A percentile compares a stretch with the other conserved stretches of the same genome.
Evolutionary conservation across 2,113 vertebrate genomes (phyloP).

Genomic region (Ranitomeya imitator): DNA sequence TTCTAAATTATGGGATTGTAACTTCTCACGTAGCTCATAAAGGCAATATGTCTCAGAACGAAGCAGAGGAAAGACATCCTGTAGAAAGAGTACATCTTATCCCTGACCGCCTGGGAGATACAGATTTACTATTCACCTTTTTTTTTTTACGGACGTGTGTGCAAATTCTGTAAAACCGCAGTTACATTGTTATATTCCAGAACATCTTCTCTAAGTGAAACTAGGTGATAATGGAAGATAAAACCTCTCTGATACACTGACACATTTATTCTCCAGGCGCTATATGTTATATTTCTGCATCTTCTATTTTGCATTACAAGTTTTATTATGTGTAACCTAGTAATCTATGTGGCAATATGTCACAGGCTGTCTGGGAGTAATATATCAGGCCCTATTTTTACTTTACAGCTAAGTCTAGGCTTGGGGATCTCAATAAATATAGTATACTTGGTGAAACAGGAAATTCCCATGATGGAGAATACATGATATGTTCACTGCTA

Average conservation of each 20-base stretch:
- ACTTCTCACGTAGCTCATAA: background rate
- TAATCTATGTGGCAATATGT: slow-evolving; percentile 29
- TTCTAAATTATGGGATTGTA: background rate
- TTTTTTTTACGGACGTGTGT: background rate
- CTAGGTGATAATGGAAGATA: slow-evolving; percentile 22
- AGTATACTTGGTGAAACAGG: slow-evolving; percentile 22
- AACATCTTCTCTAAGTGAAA: slow-evolving; percentile 19
- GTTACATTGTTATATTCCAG: background rate
- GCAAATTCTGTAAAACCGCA: background rate
- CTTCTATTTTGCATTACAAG: slow-evolving; percentile 17
- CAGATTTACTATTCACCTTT: background rate
- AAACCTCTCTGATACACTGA: background rate
- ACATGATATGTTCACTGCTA: background rate
- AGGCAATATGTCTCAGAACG: background rate
- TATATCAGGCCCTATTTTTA: background rate
- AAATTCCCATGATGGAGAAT: slow-evolving; percentile 25
- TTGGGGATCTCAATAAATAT: slow-evolving; percentile 34
- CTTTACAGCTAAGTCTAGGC: slow-evolving; percentile 17
- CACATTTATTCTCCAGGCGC: slow-evolving; percentile 8
- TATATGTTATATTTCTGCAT: slow-evolving; percentile 24
- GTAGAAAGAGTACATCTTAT: background rate
- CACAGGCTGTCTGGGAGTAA: slow-evolving; percentile 34
- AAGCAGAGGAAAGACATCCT: background rate
- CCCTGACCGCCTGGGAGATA: background rate
- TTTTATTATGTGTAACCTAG: slow-evolving; percentile 32